A percentile compares a stretch with the other conserved stretches of the same genome.
These are phyloP conservation scores for Calameuta filiformis DNA, from an alignment of 2,888 invertebrate genomes.

Conservation along the genomic window DNA sequence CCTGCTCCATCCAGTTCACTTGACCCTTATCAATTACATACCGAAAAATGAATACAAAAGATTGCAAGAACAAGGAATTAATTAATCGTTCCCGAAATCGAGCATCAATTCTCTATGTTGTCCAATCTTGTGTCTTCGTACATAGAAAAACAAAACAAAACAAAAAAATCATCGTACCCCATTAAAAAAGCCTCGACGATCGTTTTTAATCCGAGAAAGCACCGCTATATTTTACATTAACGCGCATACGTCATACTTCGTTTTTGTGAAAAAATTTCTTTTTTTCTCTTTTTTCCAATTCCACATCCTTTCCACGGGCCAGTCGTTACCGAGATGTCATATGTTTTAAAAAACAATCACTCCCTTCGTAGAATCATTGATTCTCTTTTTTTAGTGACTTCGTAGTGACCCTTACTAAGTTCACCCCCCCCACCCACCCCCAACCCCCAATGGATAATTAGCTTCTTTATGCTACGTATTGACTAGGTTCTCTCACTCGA, in stretches of 20 bases:
- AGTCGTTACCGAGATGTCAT: neutral
- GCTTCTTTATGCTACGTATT: slow-evolving; percentile 56
- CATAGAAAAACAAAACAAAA: neutral
- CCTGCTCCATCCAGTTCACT: neutral
- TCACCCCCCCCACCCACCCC: slow-evolving; percentile 20
- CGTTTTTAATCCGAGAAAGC: neutral
- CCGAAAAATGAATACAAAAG: neutral
- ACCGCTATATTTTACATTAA: neutral
- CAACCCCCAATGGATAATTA: neutral
- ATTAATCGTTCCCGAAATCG: neutral
- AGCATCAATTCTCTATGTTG: neutral
- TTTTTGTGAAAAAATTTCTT: neutral
- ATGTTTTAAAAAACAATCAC: neutral
- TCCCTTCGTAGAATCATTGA: neutral
- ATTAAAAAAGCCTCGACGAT: neutral
- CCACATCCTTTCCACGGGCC: neutral
- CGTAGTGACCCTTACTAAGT: neutral
- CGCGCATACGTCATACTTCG: neutral
- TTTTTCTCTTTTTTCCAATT: neutral
- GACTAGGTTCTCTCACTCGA: slow-evolving; percentile 62
- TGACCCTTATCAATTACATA: neutral
- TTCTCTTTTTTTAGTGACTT: neutral
- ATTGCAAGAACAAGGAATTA: neutral
- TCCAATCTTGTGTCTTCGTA: neutral
- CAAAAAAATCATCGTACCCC: neutral